Percentiles rank a stretch among this genome's conserved stretches.
Evolutionary conservation across 2,888 invertebrate species (phyloP).

Genomic region (Rhamphomyia laevipes): DNA sequence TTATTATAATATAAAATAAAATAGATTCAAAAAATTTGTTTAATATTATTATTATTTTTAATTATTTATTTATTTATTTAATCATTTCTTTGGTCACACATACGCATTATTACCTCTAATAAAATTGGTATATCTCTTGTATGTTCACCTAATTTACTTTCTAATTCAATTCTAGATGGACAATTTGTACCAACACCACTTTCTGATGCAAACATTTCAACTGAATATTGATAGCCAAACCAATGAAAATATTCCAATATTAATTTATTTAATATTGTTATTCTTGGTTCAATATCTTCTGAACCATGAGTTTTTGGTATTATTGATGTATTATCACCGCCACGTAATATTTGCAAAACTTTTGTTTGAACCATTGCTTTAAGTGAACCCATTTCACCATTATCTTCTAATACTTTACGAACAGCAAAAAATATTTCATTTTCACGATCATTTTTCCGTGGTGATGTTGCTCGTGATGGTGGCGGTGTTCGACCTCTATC

Average conservation of each 20-base stretch:
- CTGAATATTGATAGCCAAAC: constrained; percentile 31
- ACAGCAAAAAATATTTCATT: constrained; percentile 1
- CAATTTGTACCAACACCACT: constrained; percentile 18
- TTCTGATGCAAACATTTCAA: constrained; percentile 30
- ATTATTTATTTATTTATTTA: not conserved
- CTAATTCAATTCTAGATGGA: constrained; percentile 21
- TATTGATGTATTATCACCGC: not conserved
- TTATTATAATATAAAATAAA: too few species aligned
- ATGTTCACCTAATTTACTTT: constrained; percentile 16
- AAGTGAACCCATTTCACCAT: constrained; percentile 6
- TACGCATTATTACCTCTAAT: constrained; percentile 19
- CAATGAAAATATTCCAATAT: constrained; percentile 33
- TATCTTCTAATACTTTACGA: not conserved
- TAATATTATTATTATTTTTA: not conserved
- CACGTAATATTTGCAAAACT: constrained; percentile 2
- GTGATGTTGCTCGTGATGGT: not conserved
- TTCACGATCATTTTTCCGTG: not conserved
- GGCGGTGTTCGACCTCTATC: not conserved
- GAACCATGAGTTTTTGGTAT: not conserved
- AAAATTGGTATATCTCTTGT: constrained; percentile 25
- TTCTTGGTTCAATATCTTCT: constrained; percentile 15
- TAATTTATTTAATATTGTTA: constrained; percentile 26
- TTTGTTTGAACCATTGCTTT: constrained; percentile 3
- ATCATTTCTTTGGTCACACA: too few species aligned
- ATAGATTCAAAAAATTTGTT: too few species aligned